A percentile compares a stretch with the other conserved stretches of the same genome.
These are phyloP conservation scores for Clarias batrachus DNA, from an alignment of 2,113 vertebrate genomes.

Conservation along the genomic window DNA sequence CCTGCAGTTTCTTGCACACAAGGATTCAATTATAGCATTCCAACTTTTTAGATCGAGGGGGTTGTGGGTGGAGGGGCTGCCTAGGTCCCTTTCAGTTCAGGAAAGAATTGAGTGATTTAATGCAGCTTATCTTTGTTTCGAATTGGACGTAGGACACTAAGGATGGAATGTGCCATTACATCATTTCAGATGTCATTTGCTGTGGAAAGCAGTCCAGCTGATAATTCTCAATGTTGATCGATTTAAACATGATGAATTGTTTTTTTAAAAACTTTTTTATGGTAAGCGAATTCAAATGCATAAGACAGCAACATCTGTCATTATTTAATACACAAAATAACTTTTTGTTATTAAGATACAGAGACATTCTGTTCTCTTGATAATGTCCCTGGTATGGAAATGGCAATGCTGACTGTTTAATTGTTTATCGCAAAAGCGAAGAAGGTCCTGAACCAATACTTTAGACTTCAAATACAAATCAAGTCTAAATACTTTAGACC, in stretches of 20 bases:
- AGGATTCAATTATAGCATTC: constrained; percentile 74
- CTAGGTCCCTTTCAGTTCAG: constrained; percentile 55
- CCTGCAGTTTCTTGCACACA: constrained; percentile 58
- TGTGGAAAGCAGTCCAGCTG: background rate
- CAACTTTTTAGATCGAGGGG: constrained; percentile 58
- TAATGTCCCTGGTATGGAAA: background rate
- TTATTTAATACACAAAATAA: background rate
- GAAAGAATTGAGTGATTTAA: constrained; percentile 18
- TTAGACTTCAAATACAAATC: background rate
- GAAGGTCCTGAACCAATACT: background rate
- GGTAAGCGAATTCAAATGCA: background rate
- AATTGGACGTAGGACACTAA: background rate
- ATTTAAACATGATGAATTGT: background rate
- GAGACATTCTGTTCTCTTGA: background rate
- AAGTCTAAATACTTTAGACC: background rate
- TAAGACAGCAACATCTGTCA: background rate
- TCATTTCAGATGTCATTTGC: background rate
- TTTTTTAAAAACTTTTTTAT: background rate
- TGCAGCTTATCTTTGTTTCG: constrained; percentile 13
- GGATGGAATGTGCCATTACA: background rate
- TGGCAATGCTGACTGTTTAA: background rate
- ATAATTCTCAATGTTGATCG: background rate
- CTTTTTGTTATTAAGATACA: background rate
- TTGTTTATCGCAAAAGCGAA: background rate
- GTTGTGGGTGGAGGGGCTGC: constrained; percentile 24